Evolutionary conservation across 1,140 invertebrate species (phyloP), one percentile per base, ranked within the genome.

Genomic region (Brachionus sp.): DNA sequence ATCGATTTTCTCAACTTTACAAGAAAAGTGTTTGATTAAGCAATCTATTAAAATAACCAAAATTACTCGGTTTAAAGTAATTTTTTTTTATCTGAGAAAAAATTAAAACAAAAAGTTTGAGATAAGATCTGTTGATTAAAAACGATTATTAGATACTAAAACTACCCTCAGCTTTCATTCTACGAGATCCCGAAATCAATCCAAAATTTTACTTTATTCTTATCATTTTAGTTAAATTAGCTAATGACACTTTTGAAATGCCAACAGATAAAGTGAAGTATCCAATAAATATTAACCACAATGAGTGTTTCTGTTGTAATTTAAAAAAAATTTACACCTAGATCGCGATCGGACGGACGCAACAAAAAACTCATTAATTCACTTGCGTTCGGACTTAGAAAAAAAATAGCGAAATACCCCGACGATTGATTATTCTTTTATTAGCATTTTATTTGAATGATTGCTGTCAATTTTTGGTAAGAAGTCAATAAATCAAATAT

Each of bases 401-500:
- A 16, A 57, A 57, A 57, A 57, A 57, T 57, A 57, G 19, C 50
- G 50, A 57, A 57, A 57, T 57, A 19, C 5, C 16, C 50, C 50
- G 50, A 57, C 50, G 50, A 57, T 57, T 57, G 50, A 57, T 57
- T 57, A 57, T 57, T 57, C 50, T 57, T 57, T 37, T 37, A 39
- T 37, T 37, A 9, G 29, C 66, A n/a, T 66, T 66, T 37, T 70
- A 70, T 70, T 70, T 70, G 66, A 35, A 70, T 70, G 66, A 70
- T 37, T 70, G 33, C 66, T 70, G 66, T 70, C 66, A 70, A 37
- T 70, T 70, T 70, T 16, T 23, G 37, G 4, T 19, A 70, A 37
- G 35, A 70, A 70, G 66, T 70, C 66, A 70, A 70, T 70, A 70
- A 70, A 70, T 70, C 66, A 70, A 70, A 70, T n/a, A 29, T 23